Evolutionary conservation across 2,888 invertebrate species (phyloP).

Genomic region (Salpingus planirostris): DNA sequence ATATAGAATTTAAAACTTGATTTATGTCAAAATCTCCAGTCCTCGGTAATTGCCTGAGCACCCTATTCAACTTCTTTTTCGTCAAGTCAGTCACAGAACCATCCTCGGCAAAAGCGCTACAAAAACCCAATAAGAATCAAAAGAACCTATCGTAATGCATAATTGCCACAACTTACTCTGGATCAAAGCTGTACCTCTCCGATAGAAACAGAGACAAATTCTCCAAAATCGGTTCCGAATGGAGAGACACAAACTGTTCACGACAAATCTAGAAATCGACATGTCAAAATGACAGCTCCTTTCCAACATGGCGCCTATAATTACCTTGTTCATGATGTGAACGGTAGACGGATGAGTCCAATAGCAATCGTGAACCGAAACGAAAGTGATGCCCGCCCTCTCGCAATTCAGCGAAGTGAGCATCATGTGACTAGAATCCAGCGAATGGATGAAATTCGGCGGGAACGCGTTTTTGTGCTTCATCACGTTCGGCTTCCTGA

Average conservation of each 20-base stretch:
- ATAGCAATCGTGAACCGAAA: constrained; percentile 98
- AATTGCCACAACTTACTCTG: constrained; percentile 44
- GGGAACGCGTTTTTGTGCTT: constrained; percentile 97
- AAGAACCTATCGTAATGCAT: constrained; percentile 6
- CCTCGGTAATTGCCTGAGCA: constrained; percentile 56
- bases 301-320: too few species aligned
- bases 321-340: constrained; percentile 78
- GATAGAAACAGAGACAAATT: constrained; percentile 69
- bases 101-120: constrained; percentile 45
- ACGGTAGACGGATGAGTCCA: constrained; percentile 95
- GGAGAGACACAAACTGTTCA: constrained; percentile 95
- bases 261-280: constrained; percentile 64
- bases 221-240: constrained; percentile 85
- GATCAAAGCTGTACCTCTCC: constrained; percentile 55
- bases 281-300: too few species aligned
- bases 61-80: constrained; percentile 53
- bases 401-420: constrained; percentile 87
- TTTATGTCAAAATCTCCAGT: constrained; percentile 71
- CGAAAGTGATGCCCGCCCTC: constrained; percentile 75
- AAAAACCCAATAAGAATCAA: too few species aligned
- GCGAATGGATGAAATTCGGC: constrained; percentile 97
- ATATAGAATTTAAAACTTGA: constrained; percentile 58
- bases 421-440: constrained; percentile 99
- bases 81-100: constrained; percentile 47
- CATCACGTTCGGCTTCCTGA: constrained; percentile 68